Conservation (phyloP, 1,140 invertebrate species). For the Cheumatopsyche charites region DNA sequence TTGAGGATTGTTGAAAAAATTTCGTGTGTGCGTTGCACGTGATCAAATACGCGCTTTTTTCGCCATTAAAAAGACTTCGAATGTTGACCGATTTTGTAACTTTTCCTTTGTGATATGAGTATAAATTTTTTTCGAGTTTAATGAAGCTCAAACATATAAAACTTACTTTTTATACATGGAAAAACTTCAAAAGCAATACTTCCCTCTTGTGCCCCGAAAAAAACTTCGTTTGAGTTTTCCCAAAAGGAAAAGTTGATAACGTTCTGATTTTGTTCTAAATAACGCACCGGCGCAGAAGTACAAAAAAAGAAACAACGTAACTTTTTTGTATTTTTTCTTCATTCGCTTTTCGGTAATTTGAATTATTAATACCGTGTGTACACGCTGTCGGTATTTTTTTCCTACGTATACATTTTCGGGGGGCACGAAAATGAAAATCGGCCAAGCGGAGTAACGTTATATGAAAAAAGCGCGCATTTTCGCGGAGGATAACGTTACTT, state of each 20-base stretch:
- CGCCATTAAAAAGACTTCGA: too few species aligned
- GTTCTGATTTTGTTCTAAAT: conserved; percentile 14
- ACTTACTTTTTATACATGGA: too few species aligned
- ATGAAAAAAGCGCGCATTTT: conserved; percentile 12
- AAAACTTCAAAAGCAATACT: not conserved
- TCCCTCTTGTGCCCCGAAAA: not conserved
- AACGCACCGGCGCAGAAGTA: not conserved
- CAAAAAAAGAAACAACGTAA: not conserved
- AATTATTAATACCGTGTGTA: conserved; percentile 8
- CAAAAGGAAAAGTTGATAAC: conserved; percentile 3
- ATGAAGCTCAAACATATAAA: too few species aligned
- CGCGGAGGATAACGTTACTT: conserved; percentile 23
- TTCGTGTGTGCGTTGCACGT: too few species aligned
- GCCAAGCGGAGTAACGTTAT: not conserved
- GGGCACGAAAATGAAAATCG: conserved; percentile 1
- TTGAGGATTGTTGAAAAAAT: too few species aligned
- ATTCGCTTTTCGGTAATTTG: not conserved
- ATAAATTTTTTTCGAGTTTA: too few species aligned
- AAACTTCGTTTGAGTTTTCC: conserved; percentile 3
- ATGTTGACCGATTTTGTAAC: too few species aligned
- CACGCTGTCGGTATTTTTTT: not conserved
- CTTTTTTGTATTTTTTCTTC: conserved; percentile 1
- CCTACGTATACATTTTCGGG: not conserved
- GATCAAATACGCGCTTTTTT: too few species aligned
- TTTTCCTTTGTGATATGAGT: too few species aligned